Conservation (phyloP, 30 jellyfish, hydroid and myxozoan genomes). For the Cassiopea xamachana region DNA sequence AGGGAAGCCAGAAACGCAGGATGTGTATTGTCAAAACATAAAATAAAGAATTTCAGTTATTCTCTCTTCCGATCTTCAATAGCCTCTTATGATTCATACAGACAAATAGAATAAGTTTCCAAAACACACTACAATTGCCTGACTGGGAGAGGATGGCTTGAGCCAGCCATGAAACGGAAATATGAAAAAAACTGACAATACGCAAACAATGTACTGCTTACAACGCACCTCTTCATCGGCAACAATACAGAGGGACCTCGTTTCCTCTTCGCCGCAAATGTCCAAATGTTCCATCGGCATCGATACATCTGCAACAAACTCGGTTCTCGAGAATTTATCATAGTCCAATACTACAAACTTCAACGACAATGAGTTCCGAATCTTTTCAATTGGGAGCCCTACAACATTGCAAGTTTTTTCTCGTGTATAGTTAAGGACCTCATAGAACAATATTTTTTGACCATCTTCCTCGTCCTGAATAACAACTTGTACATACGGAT, state of each 20-base stretch:
- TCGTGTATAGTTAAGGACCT: constrained; percentile 75
- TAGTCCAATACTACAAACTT: constrained; percentile 86
- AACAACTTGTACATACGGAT: constrained; percentile 84
- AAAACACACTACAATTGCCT: too few species aligned
- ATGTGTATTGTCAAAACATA: too few species aligned
- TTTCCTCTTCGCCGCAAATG: constrained; percentile 78
- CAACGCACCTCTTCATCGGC: constrained; percentile 30
- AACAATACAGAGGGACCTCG: constrained; percentile 54
- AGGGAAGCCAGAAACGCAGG: too few species aligned
- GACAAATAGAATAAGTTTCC: too few species aligned
- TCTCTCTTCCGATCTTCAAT: too few species aligned
- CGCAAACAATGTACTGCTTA: not conserved
- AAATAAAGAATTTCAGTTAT: too few species aligned
- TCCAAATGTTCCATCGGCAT: constrained; percentile 78
- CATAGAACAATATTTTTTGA: constrained; percentile 56
- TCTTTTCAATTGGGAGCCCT: constrained; percentile 63
- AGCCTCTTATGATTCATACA: too few species aligned
- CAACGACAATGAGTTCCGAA: constrained; percentile 47
- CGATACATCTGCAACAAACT: constrained; percentile 88
- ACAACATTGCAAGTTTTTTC: constrained; percentile 81
- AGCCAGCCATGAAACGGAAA: too few species aligned
- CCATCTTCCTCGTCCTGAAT: constrained; percentile 61
- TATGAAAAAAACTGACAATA: too few species aligned
- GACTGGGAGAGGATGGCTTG: too few species aligned
- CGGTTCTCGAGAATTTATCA: constrained; percentile 92